Conservation (phyloP, 2,888 invertebrate species). For the Balanococcus diminutus region DNA sequence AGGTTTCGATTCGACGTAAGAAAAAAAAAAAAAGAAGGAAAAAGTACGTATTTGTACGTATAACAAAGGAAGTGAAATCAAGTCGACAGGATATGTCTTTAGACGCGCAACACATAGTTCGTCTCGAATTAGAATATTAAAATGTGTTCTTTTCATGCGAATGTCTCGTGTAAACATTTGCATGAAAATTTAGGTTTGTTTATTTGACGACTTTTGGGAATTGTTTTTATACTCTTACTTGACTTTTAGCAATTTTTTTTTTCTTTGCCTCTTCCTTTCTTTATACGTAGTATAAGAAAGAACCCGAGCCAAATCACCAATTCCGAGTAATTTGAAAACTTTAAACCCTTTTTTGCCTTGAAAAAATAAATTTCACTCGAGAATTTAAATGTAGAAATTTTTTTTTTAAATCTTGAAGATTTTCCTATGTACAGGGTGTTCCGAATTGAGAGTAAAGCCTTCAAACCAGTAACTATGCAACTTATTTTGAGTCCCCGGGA, state of each 20-base stretch:
- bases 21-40: not conserved
- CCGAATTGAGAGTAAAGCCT: no score
- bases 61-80: conserved; percentile 3
- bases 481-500: no score
- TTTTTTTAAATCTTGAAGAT: no score
- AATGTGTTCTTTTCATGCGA: conserved; percentile 17
- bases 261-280: not conserved
- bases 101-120: not conserved
- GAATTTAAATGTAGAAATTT: no score
- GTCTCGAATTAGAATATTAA: conserved; percentile 13
- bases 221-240: not conserved
- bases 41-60: no score
- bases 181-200: conserved; percentile 23
- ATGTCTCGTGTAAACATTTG: conserved; percentile 19
- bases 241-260: not conserved
- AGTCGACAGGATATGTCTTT: not conserved
- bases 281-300: not conserved
- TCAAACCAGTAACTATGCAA: no score
- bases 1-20: not conserved
- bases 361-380: no score
- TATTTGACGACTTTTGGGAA: conserved; percentile 18
- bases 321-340: conserved; percentile 4
- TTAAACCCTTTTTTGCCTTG: not conserved
- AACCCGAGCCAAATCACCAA: not conserved
- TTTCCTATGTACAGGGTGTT: no score